Conservation (phyloP, 2,113 vertebrate genomes). For the Sander vitreus region DNA sequence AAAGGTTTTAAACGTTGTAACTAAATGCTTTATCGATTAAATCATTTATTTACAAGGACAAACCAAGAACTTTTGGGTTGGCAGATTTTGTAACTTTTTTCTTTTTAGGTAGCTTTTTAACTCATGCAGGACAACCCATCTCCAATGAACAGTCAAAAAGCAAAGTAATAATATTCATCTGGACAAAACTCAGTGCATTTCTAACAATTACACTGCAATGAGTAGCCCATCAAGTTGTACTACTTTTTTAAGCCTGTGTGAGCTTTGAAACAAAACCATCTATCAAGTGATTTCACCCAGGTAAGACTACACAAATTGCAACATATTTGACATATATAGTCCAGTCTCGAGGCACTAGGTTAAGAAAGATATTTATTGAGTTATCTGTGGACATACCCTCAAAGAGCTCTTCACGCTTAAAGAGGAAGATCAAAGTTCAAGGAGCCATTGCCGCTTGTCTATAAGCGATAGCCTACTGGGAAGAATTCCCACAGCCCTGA, state of each 20-base stretch:
- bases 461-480: constrained; percentile 30
- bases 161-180: neutral
- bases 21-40: neutral
- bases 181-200: neutral
- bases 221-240: constrained; percentile 6
- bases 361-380: constrained; percentile 51
- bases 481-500: constrained; percentile 74
- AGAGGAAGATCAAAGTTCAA: constrained; percentile 78
- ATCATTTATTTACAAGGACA: neutral
- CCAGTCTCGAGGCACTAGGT: constrained; percentile 31
- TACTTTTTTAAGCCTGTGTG: constrained; percentile 13
- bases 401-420: constrained; percentile 44
- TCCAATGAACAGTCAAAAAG: neutral
- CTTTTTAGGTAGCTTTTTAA: neutral
- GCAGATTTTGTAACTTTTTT: neutral
- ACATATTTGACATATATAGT: constrained; percentile 22
- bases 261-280: constrained; percentile 27
- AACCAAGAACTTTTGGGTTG: neutral
- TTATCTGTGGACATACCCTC: constrained; percentile 60
- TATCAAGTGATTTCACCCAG: constrained; percentile 21
- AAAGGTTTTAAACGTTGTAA: neutral
- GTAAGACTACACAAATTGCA: constrained; percentile 4
- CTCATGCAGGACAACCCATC: neutral
- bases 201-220: neutral
- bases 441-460: constrained; percentile 44